Evolutionary conservation across 2,888 invertebrate genomes (phyloP), one percentile per base, ranked within the genome.

Genomic region (Galerucella nymphaeae): DNA sequence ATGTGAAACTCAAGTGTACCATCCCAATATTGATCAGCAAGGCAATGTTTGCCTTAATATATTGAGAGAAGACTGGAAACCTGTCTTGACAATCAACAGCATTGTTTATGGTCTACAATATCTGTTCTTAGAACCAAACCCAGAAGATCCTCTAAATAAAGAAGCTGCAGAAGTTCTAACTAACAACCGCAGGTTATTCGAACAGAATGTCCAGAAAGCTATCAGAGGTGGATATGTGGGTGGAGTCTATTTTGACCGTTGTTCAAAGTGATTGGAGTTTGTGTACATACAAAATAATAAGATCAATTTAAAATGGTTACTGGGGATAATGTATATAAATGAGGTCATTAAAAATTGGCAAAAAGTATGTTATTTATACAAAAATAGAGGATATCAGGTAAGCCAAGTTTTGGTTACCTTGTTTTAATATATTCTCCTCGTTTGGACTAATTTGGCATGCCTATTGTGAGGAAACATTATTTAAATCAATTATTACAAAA

Each of bases 1-100:
- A 88, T 98, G 98, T 88, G 97, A 96, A 88, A 98, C 98, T 58
- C 94, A 95, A 85, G 97, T 98, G 65, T 99, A 98, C 87, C 98
- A 99, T 88, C 98, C 98, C 14, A 99, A 99, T 87, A 99, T 99
- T 86, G 98, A 99, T 89, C 89, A 97, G 82, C 97, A 98, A 85
- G 98, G 98, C 80, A 98, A 98, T 88, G 97, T 99, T 41, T 98
- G 98, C 86, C 90, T 98, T 78, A 99, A 99, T 88, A 98, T 99
- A 85, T 90, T 98, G 83, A 91, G 98, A 83, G 98, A 98, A 91
- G 98, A 99, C 88, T 99, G 98, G 98, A 99, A 99, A 88, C 98
- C 98, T 73, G 98, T 98, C 76, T 90, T 99, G 80, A 98, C 98
- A 73, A 96, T 99, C 82, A 98, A 97, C 88, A 97, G 98, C 78